Evolutionary conservation across 2,797 vertebrate genomes (phyloP).

Genomic region (Fundulus diaphanus): DNA sequence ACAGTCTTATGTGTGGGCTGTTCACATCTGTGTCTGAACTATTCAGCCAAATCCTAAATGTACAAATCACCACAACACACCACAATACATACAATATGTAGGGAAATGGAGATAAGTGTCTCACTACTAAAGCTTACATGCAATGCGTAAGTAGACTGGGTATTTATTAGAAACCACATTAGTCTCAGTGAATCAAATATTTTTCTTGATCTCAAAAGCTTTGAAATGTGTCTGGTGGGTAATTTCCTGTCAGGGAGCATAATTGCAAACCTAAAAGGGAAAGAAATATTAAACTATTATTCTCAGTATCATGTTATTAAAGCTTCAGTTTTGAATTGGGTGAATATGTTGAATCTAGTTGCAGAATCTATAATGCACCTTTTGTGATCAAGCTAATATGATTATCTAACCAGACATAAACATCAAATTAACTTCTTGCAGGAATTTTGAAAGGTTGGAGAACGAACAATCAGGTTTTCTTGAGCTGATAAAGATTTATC

Average conservation of each 20-base stretch:
- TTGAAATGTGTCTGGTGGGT: neutral
- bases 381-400: neutral
- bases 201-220: neutral
- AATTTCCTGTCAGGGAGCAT: neutral
- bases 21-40: conserved; percentile 68
- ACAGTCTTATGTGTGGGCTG: conserved; percentile 80
- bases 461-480: neutral
- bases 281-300: neutral
- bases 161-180: neutral
- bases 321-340: too few relatives aligned
- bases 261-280: neutral
- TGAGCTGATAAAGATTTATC: neutral
- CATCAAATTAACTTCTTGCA: neutral
- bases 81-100: neutral
- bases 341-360: too few relatives aligned
- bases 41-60: conserved; percentile 27
- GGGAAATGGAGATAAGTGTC: neutral
- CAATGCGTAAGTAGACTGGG: too few relatives aligned
- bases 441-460: neutral
- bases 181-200: neutral
- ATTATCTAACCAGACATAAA: neutral
- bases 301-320: neutral
- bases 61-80: neutral
- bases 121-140: neutral
- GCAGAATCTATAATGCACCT: neutral